Percentiles rank a stretch among this genome's conserved stretches.
Evolutionary conservation across 1,140 invertebrate species (phyloP).

Genomic region (Halictus rubicundus): DNA sequence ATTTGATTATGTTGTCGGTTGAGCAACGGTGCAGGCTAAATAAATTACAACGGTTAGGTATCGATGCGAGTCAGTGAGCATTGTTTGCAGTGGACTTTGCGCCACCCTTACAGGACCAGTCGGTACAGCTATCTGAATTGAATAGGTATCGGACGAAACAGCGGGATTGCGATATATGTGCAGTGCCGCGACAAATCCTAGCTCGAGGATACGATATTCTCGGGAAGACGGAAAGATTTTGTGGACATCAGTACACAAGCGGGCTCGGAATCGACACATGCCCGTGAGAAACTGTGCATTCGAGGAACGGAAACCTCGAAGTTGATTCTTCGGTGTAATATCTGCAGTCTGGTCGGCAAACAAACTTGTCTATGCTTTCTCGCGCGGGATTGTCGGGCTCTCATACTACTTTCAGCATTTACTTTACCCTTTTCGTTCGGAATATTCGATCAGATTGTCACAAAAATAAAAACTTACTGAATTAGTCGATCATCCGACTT

Average conservation of each 20-base stretch:
- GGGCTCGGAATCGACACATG: conserved; percentile 9
- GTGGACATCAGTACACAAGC: conserved; percentile 20
- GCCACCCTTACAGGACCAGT: too few species aligned
- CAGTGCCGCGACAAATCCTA: conserved; percentile 9
- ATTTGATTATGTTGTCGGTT: too few species aligned
- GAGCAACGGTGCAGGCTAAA: too few species aligned
- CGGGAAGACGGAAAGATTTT: conserved; percentile 24
- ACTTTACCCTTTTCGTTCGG: not conserved
- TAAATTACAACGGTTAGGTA: too few species aligned
- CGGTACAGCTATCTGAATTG: conserved; percentile 7
- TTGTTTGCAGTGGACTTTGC: not conserved
- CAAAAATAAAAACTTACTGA: not conserved
- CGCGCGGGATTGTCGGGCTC: not conserved
- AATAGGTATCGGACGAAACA: not conserved
- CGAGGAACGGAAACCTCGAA: not conserved
- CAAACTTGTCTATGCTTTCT: conserved; percentile 19
- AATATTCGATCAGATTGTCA: not conserved
- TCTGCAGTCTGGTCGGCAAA: conserved; percentile 26
- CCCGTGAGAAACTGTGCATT: conserved; percentile 17
- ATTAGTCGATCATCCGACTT: too few species aligned
- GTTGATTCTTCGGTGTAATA: conserved; percentile 35
- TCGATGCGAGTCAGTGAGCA: not conserved
- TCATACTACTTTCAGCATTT: not conserved
- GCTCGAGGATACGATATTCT: conserved; percentile 37
- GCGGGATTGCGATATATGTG: not conserved